phyloP scores from a whole-genome alignment of 2,888 invertebrate genomes.

The Invenusta paracnida region DNA sequence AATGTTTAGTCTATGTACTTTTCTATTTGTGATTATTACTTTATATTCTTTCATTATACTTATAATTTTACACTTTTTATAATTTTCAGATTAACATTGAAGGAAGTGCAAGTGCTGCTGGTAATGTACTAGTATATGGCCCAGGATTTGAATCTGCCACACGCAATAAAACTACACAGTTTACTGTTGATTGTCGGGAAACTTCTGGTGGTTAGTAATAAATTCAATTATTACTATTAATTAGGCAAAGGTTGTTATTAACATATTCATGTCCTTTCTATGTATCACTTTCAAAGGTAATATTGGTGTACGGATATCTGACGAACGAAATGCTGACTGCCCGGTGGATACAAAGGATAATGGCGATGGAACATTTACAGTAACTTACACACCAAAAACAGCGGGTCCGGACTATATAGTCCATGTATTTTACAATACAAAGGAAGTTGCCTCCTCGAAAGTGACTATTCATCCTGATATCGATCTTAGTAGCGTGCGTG shows the following conservation, averaged over 20 bases:
- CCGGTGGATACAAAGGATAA: slow-evolving; percentile 73
- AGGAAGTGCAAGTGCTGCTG: background rate
- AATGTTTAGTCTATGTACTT: background rate
- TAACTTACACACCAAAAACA: slow-evolving; percentile 57
- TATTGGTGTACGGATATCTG: slow-evolving; percentile 63
- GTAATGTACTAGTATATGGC: slow-evolving; percentile 10
- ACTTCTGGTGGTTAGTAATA: background rate
- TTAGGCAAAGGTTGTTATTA: background rate
- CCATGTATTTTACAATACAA: slow-evolving; percentile 58
- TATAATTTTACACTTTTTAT: background rate
- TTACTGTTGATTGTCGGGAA: slow-evolving; percentile 20
- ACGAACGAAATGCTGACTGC: slow-evolving; percentile 65
- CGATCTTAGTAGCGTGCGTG: slow-evolving; percentile 78
- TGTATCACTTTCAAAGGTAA: slow-evolving; percentile 58
- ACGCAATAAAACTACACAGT: background rate
- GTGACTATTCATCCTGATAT: slow-evolving; percentile 62
- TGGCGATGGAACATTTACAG: slow-evolving; percentile 65
- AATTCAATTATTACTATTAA: too few species aligned
- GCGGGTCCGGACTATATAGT: slow-evolving; percentile 56
- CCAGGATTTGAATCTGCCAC: slow-evolving; percentile 20
- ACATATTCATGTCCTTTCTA: background rate
- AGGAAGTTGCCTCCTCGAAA: slow-evolving; percentile 52
- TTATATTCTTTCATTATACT: background rate
- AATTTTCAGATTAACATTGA: slow-evolving; percentile 17
- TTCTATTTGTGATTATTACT: background rate